Evolutionary conservation across 2,113 vertebrate species (phyloP), one percentile per base, ranked within the genome.

Genomic region (Toxotes chatareus): DNA sequence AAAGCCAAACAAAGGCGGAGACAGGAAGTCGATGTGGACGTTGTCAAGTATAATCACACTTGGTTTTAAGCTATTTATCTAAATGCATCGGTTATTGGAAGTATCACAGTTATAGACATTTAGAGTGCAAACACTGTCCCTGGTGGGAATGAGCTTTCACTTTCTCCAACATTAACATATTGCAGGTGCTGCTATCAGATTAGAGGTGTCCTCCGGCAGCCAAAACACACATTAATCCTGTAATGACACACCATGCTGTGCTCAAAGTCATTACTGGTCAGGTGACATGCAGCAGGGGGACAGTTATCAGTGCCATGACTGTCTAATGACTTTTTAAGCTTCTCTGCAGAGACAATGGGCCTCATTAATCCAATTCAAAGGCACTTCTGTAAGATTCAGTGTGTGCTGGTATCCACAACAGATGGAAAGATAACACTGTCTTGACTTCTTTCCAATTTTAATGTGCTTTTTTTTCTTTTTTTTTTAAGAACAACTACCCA

Each of bases 141-240:
- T 60, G 56, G 38, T 46, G 42, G 23, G 70, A 56, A 21, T 34
- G 17, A 63, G 59, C 36, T 46, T 47, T 16, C 51, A 56, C 27
- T 57, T 10, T 31, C 34, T 64, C 34, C 34, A 64, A 36, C 32
- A 53, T 70, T 74, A 72, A 89, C 76, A 88, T 76, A 83, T 81
- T 82, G 76, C 76, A 68, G 72, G 62, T 68, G 90, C 76, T 63
- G 57, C 76, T 70, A 90, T 85, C 82, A 88, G 88, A 93, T 88
- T 80, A 88, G 70, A 81, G 73, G 68, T 74, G 67, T 82, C 90
- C 79, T 78, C 79, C 34, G 79, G 86, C 83, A 72, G 31, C 70
- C 88, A 77, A 74, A 85, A 81, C 72, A 67, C 79, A 88, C 86
- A 88, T 90, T 85, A 72, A 88, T 88, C 86, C 83, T 77, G 76